phyloP scores from a whole-genome alignment of 2,113 vertebrate species.

The Taurulus bubalis region DNA sequence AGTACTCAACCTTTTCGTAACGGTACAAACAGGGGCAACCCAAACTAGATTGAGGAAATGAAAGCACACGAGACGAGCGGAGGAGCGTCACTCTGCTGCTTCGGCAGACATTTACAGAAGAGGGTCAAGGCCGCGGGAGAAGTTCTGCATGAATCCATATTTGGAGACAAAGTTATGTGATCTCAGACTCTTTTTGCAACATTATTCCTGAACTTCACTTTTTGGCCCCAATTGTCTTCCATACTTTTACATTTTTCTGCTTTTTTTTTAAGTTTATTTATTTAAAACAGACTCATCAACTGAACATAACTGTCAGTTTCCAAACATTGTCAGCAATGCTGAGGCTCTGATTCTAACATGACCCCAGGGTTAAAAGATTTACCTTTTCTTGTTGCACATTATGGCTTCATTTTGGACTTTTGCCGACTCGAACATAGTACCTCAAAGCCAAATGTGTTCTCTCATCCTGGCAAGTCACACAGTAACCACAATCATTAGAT shows the following conservation, averaged over 20 bases:
- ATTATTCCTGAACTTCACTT: conserved; percentile 6
- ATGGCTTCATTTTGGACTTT: conserved; percentile 52
- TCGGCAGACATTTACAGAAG: conserved; percentile 24
- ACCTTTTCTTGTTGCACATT: background rate
- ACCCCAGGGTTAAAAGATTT: conserved; percentile 9
- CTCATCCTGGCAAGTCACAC: conserved; percentile 22
- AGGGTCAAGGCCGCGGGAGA: conserved; percentile 15
- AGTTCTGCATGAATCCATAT: background rate
- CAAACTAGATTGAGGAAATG: conserved; percentile 24
- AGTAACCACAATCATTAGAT: conserved; percentile 23
- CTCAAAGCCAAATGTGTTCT: conserved; percentile 44
- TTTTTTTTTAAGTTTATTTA: conserved; percentile 3
- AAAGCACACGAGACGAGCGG: conserved; percentile 29
- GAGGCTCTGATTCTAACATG: conserved; percentile 9
- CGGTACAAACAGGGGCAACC: conserved; percentile 22
- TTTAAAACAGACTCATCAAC: conserved; percentile 24
- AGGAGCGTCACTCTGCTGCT: conserved; percentile 22
- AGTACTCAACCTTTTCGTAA: conserved; percentile 45
- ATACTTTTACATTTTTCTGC: conserved; percentile 45
- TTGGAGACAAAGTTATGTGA: background rate
- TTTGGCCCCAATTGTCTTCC: conserved; percentile 10
- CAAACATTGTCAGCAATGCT: conserved; percentile 29
- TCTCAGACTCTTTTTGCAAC: background rate
- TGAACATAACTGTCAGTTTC: conserved; percentile 26
- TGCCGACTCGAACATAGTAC: conserved; percentile 22